Evolutionary conservation across 2,797 vertebrate species (phyloP).

Genomic region (Alca torda): DNA sequence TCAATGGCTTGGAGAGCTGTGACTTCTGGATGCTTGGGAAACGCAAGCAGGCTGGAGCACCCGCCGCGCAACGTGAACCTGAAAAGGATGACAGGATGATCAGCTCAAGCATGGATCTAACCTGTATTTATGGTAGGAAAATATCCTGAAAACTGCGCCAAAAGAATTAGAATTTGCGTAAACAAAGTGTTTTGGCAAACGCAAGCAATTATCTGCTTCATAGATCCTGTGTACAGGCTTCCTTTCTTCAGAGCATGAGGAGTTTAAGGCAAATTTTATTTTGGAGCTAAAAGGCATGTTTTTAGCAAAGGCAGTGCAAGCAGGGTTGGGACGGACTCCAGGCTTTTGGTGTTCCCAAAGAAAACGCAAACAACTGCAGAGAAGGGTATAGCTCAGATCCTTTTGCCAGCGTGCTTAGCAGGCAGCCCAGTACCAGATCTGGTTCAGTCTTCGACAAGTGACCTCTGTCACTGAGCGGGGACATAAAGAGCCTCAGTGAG

Average conservation of each 20-base stretch:
- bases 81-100: neutral
- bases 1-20: neutral
- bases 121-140: neutral
- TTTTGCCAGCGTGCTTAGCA: slow-evolving; percentile 19
- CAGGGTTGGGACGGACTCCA: neutral
- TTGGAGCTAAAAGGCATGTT: slow-evolving; percentile 1
- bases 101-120: neutral
- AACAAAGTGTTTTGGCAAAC: neutral
- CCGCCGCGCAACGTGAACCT: neutral
- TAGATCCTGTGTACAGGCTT: neutral
- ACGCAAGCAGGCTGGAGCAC: neutral
- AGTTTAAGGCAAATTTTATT: neutral
- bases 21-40: neutral
- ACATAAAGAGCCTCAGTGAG: slow-evolving; percentile 69
- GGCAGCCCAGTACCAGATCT: slow-evolving; percentile 28
- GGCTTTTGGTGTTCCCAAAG: slow-evolving; percentile 24
- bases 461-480: slow-evolving; percentile 45
- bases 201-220: neutral
- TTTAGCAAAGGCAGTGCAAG: neutral
- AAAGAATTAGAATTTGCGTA: neutral
- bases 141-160: neutral
- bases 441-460: slow-evolving; percentile 51
- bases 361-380: slow-evolving; percentile 1
- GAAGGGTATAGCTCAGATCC: slow-evolving; percentile 17
- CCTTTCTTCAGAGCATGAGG: neutral